Base-by-base conservation (phyloP, 1,140 invertebrate genomes). In the Centruroides sculpturatus region DNA sequence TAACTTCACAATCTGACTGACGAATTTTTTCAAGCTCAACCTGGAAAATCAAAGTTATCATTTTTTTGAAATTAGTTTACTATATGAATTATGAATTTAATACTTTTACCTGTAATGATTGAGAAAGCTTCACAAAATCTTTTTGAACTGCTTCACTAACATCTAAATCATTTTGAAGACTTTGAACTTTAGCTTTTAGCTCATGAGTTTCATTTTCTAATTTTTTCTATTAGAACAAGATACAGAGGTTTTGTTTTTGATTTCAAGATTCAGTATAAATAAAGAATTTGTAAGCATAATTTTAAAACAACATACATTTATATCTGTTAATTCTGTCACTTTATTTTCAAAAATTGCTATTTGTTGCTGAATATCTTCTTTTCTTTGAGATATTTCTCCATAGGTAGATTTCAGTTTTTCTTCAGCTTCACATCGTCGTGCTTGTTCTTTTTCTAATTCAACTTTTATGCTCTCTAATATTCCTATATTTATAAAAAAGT, bases 121-220 rank as follows among this genome's bases (percentile, higher is more conserved):
- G 95, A 23, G 93, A 97, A 35, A 99, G 79, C 66, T 89, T 82
- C 50, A 99, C 96, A 79, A 99, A 98, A 77, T 99, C 95, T 74
- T 92, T 88, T 75, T 99, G 95, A 47, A 98, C 92, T 62, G 85
- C 83, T 79, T 98, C 94, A 72, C 89, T 92, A 68, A 87, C 97
- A 69, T 94, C 86, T 59, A 98, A 78, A 70, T 98, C 94, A 67
- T 86, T 83, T 73, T 98, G 92, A 57, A 98, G 77, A 48, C 87
- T 86, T 57, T 80, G 79, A 35, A 95, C 82, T 47, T 64, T 52
- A 11, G 61, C 41, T 34, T 59, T 64, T 48, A 36, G 34, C 7
- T 49, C 47, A 41, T 58, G 52, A 10, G 63, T 62, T 47, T 70
- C 51, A 47, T 6, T 47, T 41, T 60, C 51, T 8, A 53, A 36